Evolutionary conservation across 2,113 vertebrate species (phyloP).

Genomic region (Pyxicephalus adspersus): DNA sequence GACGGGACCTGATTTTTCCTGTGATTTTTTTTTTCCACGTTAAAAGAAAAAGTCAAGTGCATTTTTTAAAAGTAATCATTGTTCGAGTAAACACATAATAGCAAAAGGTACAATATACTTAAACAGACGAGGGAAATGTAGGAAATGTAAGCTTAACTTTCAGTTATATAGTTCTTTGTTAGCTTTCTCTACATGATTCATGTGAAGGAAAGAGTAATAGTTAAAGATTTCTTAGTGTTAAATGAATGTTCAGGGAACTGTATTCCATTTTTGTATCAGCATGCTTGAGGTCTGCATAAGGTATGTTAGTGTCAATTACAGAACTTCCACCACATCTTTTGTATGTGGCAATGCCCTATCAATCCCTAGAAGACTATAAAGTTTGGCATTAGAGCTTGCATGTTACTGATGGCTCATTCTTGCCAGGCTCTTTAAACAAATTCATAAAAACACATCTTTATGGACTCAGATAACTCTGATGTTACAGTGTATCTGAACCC

Average conservation of each 20-base stretch:
- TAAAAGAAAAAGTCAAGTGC: constrained; percentile 32
- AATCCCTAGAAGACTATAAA: too few relatives aligned
- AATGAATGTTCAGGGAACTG: not conserved
- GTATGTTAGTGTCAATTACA: not conserved
- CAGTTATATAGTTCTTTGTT: constrained; percentile 29
- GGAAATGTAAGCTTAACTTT: constrained; percentile 37
- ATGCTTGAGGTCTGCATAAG: not conserved
- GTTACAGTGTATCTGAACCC: too few relatives aligned
- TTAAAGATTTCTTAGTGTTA: constrained; percentile 1
- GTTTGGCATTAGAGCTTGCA: too few relatives aligned
- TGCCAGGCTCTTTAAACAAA: too few relatives aligned
- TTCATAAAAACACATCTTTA: too few relatives aligned
- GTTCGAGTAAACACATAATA: constrained; percentile 18
- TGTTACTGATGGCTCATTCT: too few relatives aligned
- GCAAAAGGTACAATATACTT: constrained; percentile 30
- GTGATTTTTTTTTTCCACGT: constrained; percentile 31
- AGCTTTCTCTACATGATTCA: constrained; percentile 11
- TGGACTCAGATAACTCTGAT: too few relatives aligned
- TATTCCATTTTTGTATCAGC: not conserved
- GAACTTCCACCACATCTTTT: too few relatives aligned
- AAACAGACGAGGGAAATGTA: constrained; percentile 26
- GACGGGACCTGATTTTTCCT: not conserved
- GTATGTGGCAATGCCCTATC: too few relatives aligned
- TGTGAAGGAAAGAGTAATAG: constrained; percentile 1
- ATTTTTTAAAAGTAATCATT: constrained; percentile 26